Percentiles rank a stretch among this genome's conserved stretches.
These are phyloP conservation scores for Eumeta japonica DNA, from an alignment of 1,140 invertebrate genomes.

Conservation along the genomic window DNA sequence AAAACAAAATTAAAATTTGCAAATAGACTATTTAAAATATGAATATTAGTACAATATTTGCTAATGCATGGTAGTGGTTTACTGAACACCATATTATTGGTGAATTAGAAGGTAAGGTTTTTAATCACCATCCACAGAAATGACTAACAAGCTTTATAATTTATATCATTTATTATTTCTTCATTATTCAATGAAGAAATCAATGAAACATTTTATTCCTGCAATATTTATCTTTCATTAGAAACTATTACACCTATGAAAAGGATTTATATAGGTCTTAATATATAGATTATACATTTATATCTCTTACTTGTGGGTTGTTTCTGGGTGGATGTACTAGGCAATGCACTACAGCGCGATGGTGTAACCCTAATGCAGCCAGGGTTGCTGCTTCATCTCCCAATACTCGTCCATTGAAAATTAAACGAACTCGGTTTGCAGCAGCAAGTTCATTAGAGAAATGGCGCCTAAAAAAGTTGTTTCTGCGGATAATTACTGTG, in stretches of 20 bases:
- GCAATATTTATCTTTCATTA: neutral
- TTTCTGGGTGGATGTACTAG: slow-evolving; percentile 62
- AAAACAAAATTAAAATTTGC: no score
- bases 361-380: slow-evolving; percentile 73
- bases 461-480: slow-evolving; percentile 67
- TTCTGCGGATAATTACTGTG: no score
- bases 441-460: slow-evolving; percentile 75
- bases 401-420: slow-evolving; percentile 85
- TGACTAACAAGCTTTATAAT: neutral
- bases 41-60: no score
- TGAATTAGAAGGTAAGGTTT: no score
- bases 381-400: slow-evolving; percentile 74
- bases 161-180: no score
- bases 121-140: no score
- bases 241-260: neutral
- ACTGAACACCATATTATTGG: no score
- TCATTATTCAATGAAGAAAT: no score
- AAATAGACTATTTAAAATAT: no score
- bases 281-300: neutral
- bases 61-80: no score
- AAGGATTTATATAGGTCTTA: neutral
- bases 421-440: slow-evolving; percentile 77
- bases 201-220: neutral
- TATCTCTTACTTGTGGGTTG: neutral
- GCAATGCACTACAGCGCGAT: slow-evolving; percentile 88